Percentiles rank a stretch among this genome's conserved stretches.
Conservation (phyloP, 1,140 invertebrate species). For the Steinernema feltiae region DNA sequence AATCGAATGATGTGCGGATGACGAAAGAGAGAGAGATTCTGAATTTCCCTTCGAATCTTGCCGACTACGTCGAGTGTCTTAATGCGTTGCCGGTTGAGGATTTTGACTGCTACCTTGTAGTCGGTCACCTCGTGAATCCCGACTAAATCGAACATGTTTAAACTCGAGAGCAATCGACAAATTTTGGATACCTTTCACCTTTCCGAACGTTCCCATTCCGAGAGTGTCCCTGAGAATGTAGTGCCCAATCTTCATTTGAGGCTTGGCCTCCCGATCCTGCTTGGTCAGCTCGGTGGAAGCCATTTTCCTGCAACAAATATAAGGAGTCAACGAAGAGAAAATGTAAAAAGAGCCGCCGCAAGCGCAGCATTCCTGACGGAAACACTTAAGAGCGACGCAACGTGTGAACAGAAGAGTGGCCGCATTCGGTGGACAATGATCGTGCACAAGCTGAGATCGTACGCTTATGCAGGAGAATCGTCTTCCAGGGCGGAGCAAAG, state of each 20-base stretch:
- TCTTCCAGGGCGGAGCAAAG: too few relatives aligned
- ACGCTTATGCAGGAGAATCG: too few relatives aligned
- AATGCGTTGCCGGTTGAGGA: constrained; percentile 95
- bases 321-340: constrained; percentile 20
- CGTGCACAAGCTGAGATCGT: too few relatives aligned
- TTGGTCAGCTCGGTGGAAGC: constrained; percentile 47
- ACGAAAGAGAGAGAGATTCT: constrained; percentile 94
- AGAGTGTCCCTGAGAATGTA: constrained; percentile 63
- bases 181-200: constrained; percentile 60
- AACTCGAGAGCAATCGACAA: background rate
- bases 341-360: too few relatives aligned
- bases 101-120: constrained; percentile 98
- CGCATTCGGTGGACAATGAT: too few relatives aligned
- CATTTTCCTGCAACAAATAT: constrained; percentile 33
- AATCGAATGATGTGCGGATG: constrained; percentile 99
- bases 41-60: constrained; percentile 95
- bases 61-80: constrained; percentile 98
- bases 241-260: constrained; percentile 63
- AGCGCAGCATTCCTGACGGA: too few relatives aligned
- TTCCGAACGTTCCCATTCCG: constrained; percentile 63
- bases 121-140: constrained; percentile 93
- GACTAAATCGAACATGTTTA: constrained; percentile 67
- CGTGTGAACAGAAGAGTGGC: too few relatives aligned
- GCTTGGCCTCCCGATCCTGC: constrained; percentile 45
- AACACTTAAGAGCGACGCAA: too few relatives aligned